These are phyloP conservation scores for Naso thynnoides DNA, from an alignment of 2,797 vertebrate species.

Conservation along the genomic window DNA sequence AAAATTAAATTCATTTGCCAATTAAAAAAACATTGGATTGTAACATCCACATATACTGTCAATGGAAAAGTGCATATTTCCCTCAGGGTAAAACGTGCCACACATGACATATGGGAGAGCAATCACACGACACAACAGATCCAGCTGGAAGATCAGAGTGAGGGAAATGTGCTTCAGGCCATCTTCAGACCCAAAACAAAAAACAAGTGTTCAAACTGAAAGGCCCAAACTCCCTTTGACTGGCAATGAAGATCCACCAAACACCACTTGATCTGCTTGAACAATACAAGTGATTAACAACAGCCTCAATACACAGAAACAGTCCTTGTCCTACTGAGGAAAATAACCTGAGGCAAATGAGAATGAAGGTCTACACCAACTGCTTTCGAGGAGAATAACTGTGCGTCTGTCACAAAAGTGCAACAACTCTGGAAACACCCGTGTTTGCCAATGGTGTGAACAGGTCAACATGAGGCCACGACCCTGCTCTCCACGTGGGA, in stretches of 20 bases:
- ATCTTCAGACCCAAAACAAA: slow-evolving; percentile 52
- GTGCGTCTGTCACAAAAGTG: slow-evolving; percentile 5
- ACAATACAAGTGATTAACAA: slow-evolving; percentile 77
- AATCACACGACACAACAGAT: slow-evolving; percentile 66
- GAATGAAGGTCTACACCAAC: slow-evolving; percentile 9
- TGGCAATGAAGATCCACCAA: slow-evolving; percentile 66
- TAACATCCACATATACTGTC: not conserved
- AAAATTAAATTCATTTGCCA: not conserved
- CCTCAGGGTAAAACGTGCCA: slow-evolving; percentile 14
- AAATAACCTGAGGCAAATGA: slow-evolving; percentile 54
- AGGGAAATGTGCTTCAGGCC: slow-evolving; percentile 49
- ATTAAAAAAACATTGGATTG: slow-evolving; percentile 3
- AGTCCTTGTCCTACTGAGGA: slow-evolving; percentile 33
- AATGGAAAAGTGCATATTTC: slow-evolving; percentile 25
- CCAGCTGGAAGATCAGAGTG: slow-evolving; percentile 70
- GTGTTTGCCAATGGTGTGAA: slow-evolving; percentile 39
- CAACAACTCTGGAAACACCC: slow-evolving; percentile 28
- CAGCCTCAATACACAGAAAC: slow-evolving; percentile 66
- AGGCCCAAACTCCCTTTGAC: slow-evolving; percentile 66
- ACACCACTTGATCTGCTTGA: slow-evolving; percentile 66
- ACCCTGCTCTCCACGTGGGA: not conserved
- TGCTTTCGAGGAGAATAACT: slow-evolving; percentile 19
- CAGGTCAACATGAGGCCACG: slow-evolving; percentile 34
- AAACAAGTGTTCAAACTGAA: slow-evolving; percentile 54
- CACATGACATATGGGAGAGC: slow-evolving; percentile 66